Evolutionary conservation across 2,113 vertebrate genomes (phyloP).

Genomic region (Panthera uncia): DNA sequence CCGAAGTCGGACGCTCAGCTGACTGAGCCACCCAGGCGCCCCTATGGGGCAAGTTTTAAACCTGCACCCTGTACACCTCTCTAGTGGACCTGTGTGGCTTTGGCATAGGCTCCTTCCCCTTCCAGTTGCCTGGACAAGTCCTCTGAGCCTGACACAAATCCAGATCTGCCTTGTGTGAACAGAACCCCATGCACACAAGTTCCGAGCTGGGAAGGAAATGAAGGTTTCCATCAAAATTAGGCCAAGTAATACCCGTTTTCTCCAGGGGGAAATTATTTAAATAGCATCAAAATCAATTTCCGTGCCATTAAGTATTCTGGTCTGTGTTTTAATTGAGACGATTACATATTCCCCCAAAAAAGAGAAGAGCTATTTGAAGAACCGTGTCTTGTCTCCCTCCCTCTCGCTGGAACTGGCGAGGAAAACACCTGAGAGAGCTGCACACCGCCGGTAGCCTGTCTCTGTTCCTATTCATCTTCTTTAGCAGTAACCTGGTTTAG

Average conservation of each 20-base stretch:
- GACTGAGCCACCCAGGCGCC: no score
- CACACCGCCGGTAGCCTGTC: background rate
- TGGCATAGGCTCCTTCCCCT: background rate
- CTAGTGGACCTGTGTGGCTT: background rate
- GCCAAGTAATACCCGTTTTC: conserved; percentile 66
- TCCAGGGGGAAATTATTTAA: conserved; percentile 75
- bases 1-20: no score
- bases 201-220: conserved; percentile 45
- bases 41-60: background rate
- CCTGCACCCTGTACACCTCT: background rate
- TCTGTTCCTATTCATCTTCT: background rate
- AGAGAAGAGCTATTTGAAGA: conserved; percentile 71
- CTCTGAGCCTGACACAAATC: background rate
- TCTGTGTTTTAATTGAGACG: conserved; percentile 78
- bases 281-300: conserved; percentile 78
- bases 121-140: background rate
- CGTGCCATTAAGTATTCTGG: conserved; percentile 77
- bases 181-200: background rate
- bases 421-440: background rate
- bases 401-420: background rate
- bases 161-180: background rate
- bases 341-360: conserved; percentile 65
- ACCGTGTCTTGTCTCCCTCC: background rate
- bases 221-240: conserved; percentile 65
- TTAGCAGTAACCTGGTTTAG: conserved; percentile 42